phyloP scores from a whole-genome alignment of 2,797 vertebrate genomes.

The Manis crassicaudata region DNA sequence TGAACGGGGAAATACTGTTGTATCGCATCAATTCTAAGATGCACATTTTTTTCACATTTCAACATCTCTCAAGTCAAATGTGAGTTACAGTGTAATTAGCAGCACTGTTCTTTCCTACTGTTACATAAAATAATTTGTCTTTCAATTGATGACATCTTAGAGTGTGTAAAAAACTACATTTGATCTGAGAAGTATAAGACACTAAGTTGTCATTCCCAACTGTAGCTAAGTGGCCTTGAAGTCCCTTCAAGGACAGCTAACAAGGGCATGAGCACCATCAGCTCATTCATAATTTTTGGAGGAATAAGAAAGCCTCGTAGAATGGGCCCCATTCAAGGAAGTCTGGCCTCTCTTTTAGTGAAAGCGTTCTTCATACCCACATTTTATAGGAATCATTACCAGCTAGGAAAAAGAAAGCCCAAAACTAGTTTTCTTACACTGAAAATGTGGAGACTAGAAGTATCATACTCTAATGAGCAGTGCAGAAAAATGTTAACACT shows the following conservation, averaged over 20 bases:
- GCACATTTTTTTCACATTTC: not conserved
- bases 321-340: not conserved
- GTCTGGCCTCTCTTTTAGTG: not conserved
- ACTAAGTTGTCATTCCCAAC: not conserved
- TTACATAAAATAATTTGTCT: not conserved
- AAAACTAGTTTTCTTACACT: not conserved
- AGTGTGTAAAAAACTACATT: not conserved
- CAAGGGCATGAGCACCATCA: not conserved
- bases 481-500: not conserved
- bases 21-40: not conserved
- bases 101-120: not conserved
- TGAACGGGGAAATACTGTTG: not conserved
- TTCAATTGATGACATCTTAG: not conserved
- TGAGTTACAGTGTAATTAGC: not conserved
- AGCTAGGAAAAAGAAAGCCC: not conserved
- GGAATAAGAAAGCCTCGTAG: not conserved
- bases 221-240: not conserved
- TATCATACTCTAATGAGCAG: not conserved
- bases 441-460: not conserved
- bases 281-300: not conserved
- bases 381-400: not conserved
- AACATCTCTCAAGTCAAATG: not conserved
- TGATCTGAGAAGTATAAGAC: not conserved
- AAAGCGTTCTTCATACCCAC: not conserved
- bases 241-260: not conserved